A percentile compares a stretch with the other conserved stretches of the same genome.
Evolutionary conservation across 2,888 invertebrate genomes (phyloP).

Genomic region (Microctonus hyperodae): DNA sequence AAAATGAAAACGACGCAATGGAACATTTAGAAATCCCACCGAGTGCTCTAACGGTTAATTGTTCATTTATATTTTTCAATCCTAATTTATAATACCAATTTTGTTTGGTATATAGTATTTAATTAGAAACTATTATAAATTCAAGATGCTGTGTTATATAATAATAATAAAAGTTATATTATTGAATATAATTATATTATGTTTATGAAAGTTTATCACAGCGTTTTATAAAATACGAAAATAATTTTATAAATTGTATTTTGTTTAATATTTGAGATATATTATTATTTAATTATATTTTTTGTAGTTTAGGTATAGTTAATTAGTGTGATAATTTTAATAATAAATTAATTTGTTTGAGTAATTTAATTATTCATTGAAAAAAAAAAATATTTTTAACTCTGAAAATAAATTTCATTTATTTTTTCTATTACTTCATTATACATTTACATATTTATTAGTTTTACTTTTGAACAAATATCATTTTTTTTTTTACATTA

Average conservation of each 20-base stretch:
- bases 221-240: not conserved
- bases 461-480: constrained; percentile 40
- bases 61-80: constrained; percentile 9
- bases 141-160: not conserved
- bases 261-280: too few species aligned
- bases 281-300: not conserved
- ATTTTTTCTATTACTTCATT: constrained; percentile 29
- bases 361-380: too few species aligned
- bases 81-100: not conserved
- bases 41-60: constrained; percentile 20
- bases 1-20: constrained; percentile 26
- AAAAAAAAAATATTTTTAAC: too few species aligned
- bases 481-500: too few species aligned
- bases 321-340: too few species aligned
- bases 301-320: not conserved
- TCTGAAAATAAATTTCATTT: constrained; percentile 2
- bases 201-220: not conserved
- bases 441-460: constrained; percentile 47
- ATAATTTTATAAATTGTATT: not conserved
- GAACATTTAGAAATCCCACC: constrained; percentile 20
- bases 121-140: not conserved
- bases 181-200: not conserved
- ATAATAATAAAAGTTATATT: not conserved
- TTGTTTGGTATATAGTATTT: not conserved
- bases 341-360: too few species aligned